Base-by-base conservation (phyloP, 23 tunicate genomes). In the Oikopleura dioica region DNA sequence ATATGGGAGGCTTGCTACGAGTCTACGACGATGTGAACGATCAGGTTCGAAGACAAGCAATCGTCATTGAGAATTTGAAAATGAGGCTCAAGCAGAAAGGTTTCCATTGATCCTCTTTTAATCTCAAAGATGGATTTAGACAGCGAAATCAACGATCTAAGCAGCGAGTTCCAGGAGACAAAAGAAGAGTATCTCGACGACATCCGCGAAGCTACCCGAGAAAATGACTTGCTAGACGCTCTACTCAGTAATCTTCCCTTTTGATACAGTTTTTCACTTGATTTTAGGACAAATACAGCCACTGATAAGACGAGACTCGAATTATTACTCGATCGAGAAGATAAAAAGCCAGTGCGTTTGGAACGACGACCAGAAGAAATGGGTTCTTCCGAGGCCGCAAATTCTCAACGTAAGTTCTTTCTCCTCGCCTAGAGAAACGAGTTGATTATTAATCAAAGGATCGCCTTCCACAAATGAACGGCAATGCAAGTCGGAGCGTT, bases 91-190 rank as follows among this genome's bases (percentile, higher is more conserved):
- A n/a, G n/a, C n/a, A n/a, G n/a, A n/a, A n/a, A n/a, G n/a, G n/a
- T n/a, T n/a, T n/a, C n/a, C n/a, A n/a, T n/a, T n/a, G n/a, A n/a
- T n/a, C n/a, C n/a, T n/a, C n/a, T n/a, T n/a, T n/a, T n/a, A n/a
- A n/a, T n/a, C n/a, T n/a, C n/a, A n/a, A n/a, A n/a, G n/a, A 63
- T 2, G 2, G n/a, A 63, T 76, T 79, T 84, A 36, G 86, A 83
- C 68, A 94, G 87, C 87, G 99, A 94, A 51, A 81, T 94, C 1
- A 92, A 83, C 77, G 99, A 94, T 69, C 76, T 94, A 35, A 94
- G 79, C 78, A 83, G 83, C 63, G 99, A 94, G 76, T 94, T 94
- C 69, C 88, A 94, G 75, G 51, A 85, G 0, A 95, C 86, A 77
- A 36, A 95, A 38, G 79, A 79, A 44, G 87, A 86, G 59, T 94